phyloP scores from a whole-genome alignment of 2,888 invertebrate species.

The Lamproptera curius region DNA sequence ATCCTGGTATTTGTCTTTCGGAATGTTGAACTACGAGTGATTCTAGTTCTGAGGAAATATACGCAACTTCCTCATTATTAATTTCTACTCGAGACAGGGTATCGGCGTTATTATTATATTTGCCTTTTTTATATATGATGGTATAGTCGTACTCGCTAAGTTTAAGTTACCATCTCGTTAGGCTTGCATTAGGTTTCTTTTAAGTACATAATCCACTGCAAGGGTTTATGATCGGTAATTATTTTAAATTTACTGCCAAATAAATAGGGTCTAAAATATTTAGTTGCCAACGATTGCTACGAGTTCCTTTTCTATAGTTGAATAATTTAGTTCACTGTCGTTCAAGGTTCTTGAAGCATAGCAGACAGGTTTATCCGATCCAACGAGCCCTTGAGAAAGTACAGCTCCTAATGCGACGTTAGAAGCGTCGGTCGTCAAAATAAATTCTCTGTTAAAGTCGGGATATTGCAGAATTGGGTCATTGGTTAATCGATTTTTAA shows the following conservation, averaged over 20 bases:
- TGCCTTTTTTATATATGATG: not conserved
- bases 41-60: not conserved
- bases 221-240: not conserved
- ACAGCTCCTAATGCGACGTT: conserved; percentile 17
- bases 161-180: not conserved
- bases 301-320: not conserved
- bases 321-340: not conserved
- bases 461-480: conserved; percentile 22
- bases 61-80: not conserved
- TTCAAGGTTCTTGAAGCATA: not conserved
- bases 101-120: not conserved
- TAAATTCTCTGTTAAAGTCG: conserved; percentile 6
- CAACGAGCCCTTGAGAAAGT: conserved; percentile 9
- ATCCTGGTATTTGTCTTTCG: too few relatives aligned
- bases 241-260: conserved; percentile 17
- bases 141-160: not conserved
- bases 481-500: conserved; percentile 27
- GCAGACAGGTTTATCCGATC: not conserved
- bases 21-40: not conserved
- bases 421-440: not conserved
- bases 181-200: not conserved
- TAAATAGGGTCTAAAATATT: conserved; percentile 20
- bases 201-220: conserved; percentile 8
- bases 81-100: not conserved
- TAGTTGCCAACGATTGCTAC: not conserved